Percentiles rank a stretch among this genome's conserved stretches.
phyloP scores from a whole-genome alignment of 2,797 vertebrate species.

The Cossypha polioptera region DNA sequence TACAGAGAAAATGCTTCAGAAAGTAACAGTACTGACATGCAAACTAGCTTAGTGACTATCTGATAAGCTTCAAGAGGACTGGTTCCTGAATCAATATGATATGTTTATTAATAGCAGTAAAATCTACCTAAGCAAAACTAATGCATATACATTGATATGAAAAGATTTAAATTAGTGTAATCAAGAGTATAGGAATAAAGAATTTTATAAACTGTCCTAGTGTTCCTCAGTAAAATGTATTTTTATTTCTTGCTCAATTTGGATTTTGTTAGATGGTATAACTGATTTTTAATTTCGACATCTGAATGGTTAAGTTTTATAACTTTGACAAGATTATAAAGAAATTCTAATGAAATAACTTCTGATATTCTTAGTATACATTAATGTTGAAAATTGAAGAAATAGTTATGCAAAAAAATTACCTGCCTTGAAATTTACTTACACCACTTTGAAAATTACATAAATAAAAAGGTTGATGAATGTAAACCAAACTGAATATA shows the following conservation, averaged over 20 bases:
- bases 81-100: not conserved
- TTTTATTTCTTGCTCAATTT: not conserved
- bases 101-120: not conserved
- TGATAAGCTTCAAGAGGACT: not conserved
- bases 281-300: not conserved
- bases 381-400: not conserved
- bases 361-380: not conserved
- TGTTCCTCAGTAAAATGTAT: not conserved
- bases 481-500: not conserved
- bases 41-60: not conserved
- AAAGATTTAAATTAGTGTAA: not conserved
- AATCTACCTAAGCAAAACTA: not conserved
- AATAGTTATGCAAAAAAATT: not conserved
- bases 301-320: not conserved
- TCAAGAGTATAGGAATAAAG: not conserved
- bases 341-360: not conserved
- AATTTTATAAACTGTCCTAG: not conserved
- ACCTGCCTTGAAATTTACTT: not conserved
- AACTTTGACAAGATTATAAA: not conserved
- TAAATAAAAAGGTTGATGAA: not conserved
- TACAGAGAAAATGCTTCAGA: not conserved
- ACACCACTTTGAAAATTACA: not conserved
- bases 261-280: not conserved
- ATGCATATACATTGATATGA: not conserved
- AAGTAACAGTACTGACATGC: not conserved